Conservation (phyloP, 2,888 invertebrate species). For the Magallana nippona region DNA sequence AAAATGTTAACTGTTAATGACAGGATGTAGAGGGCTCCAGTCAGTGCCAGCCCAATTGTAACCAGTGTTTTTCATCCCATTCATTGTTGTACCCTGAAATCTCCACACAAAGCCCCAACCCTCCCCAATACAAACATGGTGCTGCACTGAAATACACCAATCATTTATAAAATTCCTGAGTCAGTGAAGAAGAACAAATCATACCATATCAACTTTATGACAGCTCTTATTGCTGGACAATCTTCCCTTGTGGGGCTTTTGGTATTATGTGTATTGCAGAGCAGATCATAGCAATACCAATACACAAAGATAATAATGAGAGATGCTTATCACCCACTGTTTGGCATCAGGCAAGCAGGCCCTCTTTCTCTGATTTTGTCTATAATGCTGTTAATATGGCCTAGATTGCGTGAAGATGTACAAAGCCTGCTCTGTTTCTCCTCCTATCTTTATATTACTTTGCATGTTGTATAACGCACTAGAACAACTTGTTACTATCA, state of each 20-base stretch:
- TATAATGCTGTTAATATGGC: neutral
- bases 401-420: slow-evolving; percentile 33
- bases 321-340: neutral
- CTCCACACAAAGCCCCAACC: neutral
- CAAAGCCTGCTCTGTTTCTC: neutral
- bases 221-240: slow-evolving; percentile 17
- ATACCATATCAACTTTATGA: slow-evolving; percentile 24
- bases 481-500: neutral
- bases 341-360: neutral
- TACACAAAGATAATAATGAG: slow-evolving; percentile 11
- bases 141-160: slow-evolving; percentile 17
- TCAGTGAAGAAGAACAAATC: neutral
- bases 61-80: slow-evolving; percentile 14
- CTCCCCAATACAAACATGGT: slow-evolving; percentile 11
- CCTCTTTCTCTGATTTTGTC: neutral
- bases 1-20: slow-evolving; percentile 21
- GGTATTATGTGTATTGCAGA: slow-evolving; percentile 31
- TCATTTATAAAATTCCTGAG: slow-evolving; percentile 14
- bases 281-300: neutral
- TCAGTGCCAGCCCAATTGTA: neutral
- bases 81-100: slow-evolving; percentile 6
- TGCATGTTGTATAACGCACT: slow-evolving; percentile 20
- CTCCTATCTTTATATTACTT: neutral
- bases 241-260: neutral
- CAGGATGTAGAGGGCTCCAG: neutral